Percentiles rank a stretch among this genome's conserved stretches.
These are phyloP conservation scores for Buteo buteo DNA, from an alignment of 2,113 vertebrate genomes.

Conservation along the genomic window DNA sequence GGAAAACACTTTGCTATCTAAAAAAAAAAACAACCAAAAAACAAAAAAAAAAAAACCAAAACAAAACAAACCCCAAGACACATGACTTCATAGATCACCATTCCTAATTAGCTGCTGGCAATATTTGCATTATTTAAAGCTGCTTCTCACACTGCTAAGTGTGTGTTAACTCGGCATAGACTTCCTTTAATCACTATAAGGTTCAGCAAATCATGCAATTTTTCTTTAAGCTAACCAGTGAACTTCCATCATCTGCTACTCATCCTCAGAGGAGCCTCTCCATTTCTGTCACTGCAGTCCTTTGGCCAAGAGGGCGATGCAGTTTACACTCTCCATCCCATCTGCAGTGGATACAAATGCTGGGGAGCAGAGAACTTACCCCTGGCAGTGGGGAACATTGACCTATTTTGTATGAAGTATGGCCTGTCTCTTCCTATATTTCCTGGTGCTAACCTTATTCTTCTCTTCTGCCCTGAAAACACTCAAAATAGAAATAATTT, in stretches of 20 bases:
- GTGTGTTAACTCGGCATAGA: neutral
- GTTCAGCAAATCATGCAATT: neutral
- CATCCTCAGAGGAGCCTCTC: neutral
- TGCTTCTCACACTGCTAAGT: neutral
- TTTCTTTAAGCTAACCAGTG: neutral
- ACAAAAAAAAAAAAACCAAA: too few relatives aligned
- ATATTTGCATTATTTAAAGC: neutral
- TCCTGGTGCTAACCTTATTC: neutral
- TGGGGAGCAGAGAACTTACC: neutral
- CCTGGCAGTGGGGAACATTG: accelerated
- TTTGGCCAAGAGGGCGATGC: accelerated
- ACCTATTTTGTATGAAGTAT: neutral
- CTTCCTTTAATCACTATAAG: neutral
- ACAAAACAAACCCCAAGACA: too few relatives aligned
- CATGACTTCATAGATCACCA: neutral
- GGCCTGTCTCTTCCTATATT: neutral
- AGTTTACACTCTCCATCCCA: neutral
- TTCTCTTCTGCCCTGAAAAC: neutral
- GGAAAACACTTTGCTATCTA: neutral
- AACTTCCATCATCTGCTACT: neutral
- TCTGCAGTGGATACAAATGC: neutral
- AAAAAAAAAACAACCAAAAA: neutral
- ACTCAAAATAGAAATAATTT: neutral
- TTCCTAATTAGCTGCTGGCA: neutral
- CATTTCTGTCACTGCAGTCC: neutral